phyloP scores from a whole-genome alignment of 2,888 invertebrate genomes.

The Acleris literana region DNA sequence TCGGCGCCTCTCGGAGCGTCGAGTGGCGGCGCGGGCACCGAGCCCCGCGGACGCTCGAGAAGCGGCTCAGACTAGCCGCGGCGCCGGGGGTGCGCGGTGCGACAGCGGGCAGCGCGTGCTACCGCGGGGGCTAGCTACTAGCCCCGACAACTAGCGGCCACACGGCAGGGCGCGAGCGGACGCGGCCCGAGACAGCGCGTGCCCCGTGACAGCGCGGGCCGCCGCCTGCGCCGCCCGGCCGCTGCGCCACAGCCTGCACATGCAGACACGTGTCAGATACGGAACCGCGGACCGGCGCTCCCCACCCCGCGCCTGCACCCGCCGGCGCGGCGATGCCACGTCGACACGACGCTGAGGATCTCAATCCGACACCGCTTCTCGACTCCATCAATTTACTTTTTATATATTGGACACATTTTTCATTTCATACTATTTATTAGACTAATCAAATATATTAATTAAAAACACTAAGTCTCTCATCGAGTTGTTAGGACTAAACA shows the following conservation, averaged over 20 bases:
- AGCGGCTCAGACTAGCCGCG: slow-evolving; percentile 79
- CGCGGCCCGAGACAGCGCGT: slow-evolving; percentile 57
- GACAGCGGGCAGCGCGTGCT: slow-evolving; percentile 22
- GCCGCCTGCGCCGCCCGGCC: slow-evolving; percentile 63
- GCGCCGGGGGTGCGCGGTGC: slow-evolving; percentile 50
- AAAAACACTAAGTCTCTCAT: slow-evolving; percentile 7
- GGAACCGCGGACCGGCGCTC: slow-evolving; percentile 41
- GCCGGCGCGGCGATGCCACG: slow-evolving; percentile 37
- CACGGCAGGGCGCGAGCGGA: slow-evolving; percentile 55
- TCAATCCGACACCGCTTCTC: slow-evolving; percentile 74
- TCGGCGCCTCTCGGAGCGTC: slow-evolving; percentile 24
- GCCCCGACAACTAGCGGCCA: slow-evolving; percentile 70
- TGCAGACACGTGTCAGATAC: slow-evolving; percentile 71
- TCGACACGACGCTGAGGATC: slow-evolving; percentile 48
- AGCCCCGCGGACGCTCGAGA: slow-evolving; percentile 61
- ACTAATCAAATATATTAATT: not conserved
- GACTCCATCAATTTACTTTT: slow-evolving; percentile 44
- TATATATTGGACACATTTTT: slow-evolving; percentile 1
- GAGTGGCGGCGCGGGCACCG: slow-evolving; percentile 42
- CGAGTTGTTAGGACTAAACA: slow-evolving; percentile 9
- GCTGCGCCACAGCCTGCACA: slow-evolving; percentile 80
- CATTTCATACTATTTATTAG: not conserved
- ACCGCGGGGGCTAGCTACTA: slow-evolving; percentile 52
- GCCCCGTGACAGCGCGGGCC: slow-evolving; percentile 58
- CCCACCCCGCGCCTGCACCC: slow-evolving; percentile 42